These are phyloP conservation scores for Sepioteuthis lessoniana DNA, from an alignment of 2,888 invertebrate species.

Conservation along the genomic window DNA sequence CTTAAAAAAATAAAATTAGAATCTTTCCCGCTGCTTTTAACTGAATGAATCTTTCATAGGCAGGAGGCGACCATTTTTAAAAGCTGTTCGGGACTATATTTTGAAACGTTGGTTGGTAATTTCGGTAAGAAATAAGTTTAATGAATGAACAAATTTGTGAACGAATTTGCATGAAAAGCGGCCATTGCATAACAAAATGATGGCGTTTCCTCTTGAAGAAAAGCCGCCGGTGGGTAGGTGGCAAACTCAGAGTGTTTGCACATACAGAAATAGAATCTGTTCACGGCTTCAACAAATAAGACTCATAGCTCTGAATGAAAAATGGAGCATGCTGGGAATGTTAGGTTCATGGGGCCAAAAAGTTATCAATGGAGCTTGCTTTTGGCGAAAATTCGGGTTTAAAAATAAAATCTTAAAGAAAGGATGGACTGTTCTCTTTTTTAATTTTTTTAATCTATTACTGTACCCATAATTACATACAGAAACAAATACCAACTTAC, in stretches of 20 bases:
- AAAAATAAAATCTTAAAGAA: neutral
- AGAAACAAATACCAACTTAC: neutral
- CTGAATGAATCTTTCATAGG: neutral
- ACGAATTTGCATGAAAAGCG: neutral
- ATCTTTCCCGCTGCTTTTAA: neutral
- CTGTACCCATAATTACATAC: neutral
- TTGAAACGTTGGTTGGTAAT: neutral
- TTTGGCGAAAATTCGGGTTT: neutral
- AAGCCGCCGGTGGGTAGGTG: neutral
- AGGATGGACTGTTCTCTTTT: neutral
- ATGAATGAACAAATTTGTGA: neutral
- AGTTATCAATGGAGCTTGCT: neutral
- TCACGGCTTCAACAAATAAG: neutral
- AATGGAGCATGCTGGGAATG: neutral
- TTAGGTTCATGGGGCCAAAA: neutral
- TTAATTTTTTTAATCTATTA: neutral
- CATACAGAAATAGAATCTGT: constrained; percentile 20
- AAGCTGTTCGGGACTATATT: neutral
- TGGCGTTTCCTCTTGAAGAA: neutral
- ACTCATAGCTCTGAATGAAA: neutral
- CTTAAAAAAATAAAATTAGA: neutral
- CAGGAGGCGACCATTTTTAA: neutral
- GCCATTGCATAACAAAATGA: neutral
- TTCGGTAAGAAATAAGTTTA: neutral
- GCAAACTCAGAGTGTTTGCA: neutral